Conservation (phyloP, 2,888 invertebrate species). For the Choreutis nemorana region DNA sequence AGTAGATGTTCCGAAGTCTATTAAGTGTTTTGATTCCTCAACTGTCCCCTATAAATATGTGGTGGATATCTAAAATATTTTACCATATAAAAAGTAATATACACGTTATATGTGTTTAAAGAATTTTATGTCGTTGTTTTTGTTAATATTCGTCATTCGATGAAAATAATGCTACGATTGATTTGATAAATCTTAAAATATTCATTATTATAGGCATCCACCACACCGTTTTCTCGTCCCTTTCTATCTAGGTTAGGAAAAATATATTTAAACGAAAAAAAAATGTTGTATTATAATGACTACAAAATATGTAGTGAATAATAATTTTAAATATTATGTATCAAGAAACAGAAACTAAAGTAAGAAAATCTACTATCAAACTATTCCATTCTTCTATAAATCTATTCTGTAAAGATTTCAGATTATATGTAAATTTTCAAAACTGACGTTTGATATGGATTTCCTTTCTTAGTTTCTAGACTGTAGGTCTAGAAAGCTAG, state of each 20-base stretch:
- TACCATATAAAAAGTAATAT: conserved; percentile 1
- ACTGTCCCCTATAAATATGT: too few relatives aligned
- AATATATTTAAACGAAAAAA: conserved; percentile 14
- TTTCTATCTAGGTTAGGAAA: conserved; percentile 20
- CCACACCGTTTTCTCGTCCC: conserved; percentile 21
- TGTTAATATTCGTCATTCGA: too few relatives aligned
- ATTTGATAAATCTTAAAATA: conserved; percentile 4
- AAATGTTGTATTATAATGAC: conserved; percentile 15
- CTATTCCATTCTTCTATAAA: too few relatives aligned
- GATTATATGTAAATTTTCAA: too few relatives aligned
- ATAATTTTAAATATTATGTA: too few relatives aligned
- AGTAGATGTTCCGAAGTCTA: conserved; percentile 45
- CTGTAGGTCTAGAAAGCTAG: conserved; percentile 51
- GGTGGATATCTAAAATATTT: conserved; percentile 5
- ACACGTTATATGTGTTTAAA: conserved; percentile 2
- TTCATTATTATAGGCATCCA: conserved; percentile 25
- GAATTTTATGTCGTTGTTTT: too few relatives aligned
- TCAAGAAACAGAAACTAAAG: too few relatives aligned
- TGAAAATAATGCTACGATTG: conserved; percentile 9
- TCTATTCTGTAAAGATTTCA: too few relatives aligned
- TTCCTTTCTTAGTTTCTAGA: conserved; percentile 26
- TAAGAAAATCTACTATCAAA: too few relatives aligned
- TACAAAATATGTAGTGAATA: conserved; percentile 17
- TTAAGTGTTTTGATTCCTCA: conserved; percentile 31
- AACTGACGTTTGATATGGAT: too few relatives aligned